Conservation (phyloP, 2,888 invertebrate species). For the Lasioglossum malachurum region DNA sequence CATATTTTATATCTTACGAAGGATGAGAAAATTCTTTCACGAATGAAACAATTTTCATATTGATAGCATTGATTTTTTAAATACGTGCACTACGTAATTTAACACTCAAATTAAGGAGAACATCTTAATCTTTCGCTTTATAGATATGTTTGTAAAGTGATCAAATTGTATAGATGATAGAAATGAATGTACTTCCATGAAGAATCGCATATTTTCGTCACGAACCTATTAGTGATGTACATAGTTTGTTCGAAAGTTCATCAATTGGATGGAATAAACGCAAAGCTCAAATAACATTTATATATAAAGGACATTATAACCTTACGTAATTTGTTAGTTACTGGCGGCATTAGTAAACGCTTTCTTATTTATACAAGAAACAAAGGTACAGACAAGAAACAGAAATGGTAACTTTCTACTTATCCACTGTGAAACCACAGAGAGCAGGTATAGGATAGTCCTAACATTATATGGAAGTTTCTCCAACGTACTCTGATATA, state of each 20-base stretch:
- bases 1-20: conserved; percentile 36
- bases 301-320: conserved; percentile 17
- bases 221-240: conserved; percentile 21
- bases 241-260: conserved; percentile 21
- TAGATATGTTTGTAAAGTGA: conserved; percentile 48
- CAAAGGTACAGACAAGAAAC: conserved; percentile 56
- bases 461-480: neutral
- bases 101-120: conserved; percentile 18
- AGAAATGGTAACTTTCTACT: conserved; percentile 64
- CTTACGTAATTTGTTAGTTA: conserved; percentile 18
- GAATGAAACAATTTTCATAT: conserved; percentile 46
- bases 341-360: conserved; percentile 28
- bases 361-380: conserved; percentile 40
- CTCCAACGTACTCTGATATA: neutral
- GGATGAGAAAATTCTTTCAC: conserved; percentile 39
- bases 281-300: conserved; percentile 25
- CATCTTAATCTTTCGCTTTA: conserved; percentile 10
- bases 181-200: conserved; percentile 6
- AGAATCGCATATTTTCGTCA: conserved; percentile 18
- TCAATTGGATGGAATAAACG: conserved; percentile 46
- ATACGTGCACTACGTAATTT: conserved; percentile 22
- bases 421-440: conserved; percentile 27
- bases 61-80: conserved; percentile 36
- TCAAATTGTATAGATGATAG: conserved; percentile 24
- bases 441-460: conserved; percentile 6